A percentile compares a stretch with the other conserved stretches of the same genome.
phyloP scores from a whole-genome alignment of 1,140 invertebrate genomes.

The Heliconius congener region DNA sequence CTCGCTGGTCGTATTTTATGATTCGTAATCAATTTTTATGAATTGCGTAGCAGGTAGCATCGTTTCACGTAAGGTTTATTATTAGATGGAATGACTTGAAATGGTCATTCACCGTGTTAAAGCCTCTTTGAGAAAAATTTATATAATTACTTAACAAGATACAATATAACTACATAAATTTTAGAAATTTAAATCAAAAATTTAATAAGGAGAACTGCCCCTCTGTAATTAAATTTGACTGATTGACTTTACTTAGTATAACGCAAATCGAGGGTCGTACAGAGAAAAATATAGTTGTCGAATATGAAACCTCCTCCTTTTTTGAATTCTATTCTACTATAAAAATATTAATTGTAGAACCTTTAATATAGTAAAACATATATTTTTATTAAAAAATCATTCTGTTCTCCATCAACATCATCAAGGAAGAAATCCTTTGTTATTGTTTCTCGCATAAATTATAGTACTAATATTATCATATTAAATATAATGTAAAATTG shows the following conservation, averaged over 20 bases:
- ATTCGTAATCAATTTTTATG: conserved; percentile 19
- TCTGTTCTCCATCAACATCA: background rate
- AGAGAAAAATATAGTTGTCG: too few relatives aligned
- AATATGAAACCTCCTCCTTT: too few relatives aligned
- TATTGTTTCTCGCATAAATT: background rate
- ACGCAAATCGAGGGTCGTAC: too few relatives aligned
- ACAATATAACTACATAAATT: background rate
- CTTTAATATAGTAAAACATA: background rate
- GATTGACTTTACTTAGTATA: too few relatives aligned
- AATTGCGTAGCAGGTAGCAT: conserved; percentile 1
- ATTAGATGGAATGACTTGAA: background rate
- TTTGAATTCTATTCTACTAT: too few relatives aligned
- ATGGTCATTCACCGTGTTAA: background rate
- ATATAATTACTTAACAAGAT: background rate
- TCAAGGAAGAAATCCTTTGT: background rate
- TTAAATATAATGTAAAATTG: background rate
- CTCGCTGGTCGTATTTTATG: conserved; percentile 19
- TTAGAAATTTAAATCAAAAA: too few relatives aligned
- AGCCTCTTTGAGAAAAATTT: background rate
- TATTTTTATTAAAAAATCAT: background rate
- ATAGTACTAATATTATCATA: background rate
- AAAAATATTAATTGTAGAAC: too few relatives aligned
- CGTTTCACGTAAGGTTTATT: conserved; percentile 1
- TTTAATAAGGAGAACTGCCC: background rate
- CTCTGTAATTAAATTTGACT: background rate